Base-by-base conservation (phyloP, 2,797 vertebrate genomes). In the Epinephelus coioides region DNA sequence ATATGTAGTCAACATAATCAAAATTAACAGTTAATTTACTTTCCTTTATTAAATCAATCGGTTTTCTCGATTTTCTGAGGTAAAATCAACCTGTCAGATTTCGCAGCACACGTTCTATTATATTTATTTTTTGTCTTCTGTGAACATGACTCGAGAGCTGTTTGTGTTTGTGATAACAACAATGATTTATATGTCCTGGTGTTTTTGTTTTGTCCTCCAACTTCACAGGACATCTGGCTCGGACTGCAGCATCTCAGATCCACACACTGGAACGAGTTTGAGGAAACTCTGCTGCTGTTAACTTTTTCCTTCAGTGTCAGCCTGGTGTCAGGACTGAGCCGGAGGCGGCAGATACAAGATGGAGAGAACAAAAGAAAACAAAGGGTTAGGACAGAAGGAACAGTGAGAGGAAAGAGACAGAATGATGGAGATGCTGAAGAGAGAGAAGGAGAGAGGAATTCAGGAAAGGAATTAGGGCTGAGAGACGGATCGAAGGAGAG, bases 381-480 rank as follows among this genome's bases (percentile, higher is more conserved):
- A 74, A 19, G 8, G 61, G 12, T 12, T 18, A 27, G 17, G n/a
- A 73, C 12, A 17, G 0, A 18, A 23, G 51, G 51, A 53, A 69
- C 23, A 23, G 11, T 50, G 46, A 55, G 53, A 60, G 44, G 17
- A 43, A 56, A 62, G 25, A 14, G 27, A 59, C 18, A 14, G 65
- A 40, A 21, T 14, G 18, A 40, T 27, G 27, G 55, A 27, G 65
- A 69, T 17, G 44, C 14, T 49, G 14, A 13, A 44, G 44, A 40
- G 50, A 38, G 56, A 27, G 40, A 44, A 51, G 19, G 59, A 38
- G 44, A 14, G 54, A 76, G 61, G 50, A 56, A 53, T 65, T 5
- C 17, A 51, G 8, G 44, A 40, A 56, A n/a, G 44, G 57, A 61
- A 82, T 63, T 72, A 63, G 77, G 64, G 62, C 34, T 75, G 43